Evolutionary conservation across 2,113 vertebrate genomes (phyloP).

Genomic region (Natator depressus): DNA sequence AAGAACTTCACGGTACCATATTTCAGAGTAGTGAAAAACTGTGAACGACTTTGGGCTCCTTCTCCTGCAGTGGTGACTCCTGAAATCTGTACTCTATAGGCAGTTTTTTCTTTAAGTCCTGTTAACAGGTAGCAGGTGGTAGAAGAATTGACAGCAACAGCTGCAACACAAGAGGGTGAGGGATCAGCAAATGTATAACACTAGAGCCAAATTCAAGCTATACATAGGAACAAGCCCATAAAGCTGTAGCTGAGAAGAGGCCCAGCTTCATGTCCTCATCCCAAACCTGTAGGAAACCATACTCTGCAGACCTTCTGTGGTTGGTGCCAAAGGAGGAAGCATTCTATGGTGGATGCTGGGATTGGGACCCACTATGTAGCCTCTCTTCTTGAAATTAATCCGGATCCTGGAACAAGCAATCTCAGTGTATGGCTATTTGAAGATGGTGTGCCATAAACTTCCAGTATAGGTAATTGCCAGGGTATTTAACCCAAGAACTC

Average conservation of each 20-base stretch:
- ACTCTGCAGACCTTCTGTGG: background rate
- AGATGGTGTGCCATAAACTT: background rate
- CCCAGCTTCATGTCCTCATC: background rate
- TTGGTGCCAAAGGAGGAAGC: background rate
- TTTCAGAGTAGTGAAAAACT: slow-evolving; percentile 59
- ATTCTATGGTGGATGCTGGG: background rate
- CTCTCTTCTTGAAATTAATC: background rate
- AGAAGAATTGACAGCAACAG: slow-evolving; percentile 68
- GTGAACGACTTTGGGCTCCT: slow-evolving; percentile 69
- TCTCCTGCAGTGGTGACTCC: slow-evolving; percentile 82
- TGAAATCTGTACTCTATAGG: slow-evolving; percentile 77
- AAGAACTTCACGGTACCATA: slow-evolving; percentile 40
- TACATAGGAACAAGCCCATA: background rate
- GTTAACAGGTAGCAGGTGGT: slow-evolving; percentile 62
- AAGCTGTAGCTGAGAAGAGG: background rate
- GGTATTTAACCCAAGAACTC: background rate
- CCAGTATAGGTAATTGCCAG: background rate
- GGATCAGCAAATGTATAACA: background rate
- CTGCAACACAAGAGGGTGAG: slow-evolving; percentile 66
- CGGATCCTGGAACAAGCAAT: background rate
- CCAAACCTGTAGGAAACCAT: background rate
- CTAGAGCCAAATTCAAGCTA: background rate
- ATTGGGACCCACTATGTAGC: background rate
- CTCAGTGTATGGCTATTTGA: background rate
- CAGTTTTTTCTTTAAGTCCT: slow-evolving; percentile 64